Evolutionary conservation across 2,797 vertebrate species (phyloP), one percentile per base, ranked within the genome.

Genomic region (Sebastes steindachneri): DNA sequence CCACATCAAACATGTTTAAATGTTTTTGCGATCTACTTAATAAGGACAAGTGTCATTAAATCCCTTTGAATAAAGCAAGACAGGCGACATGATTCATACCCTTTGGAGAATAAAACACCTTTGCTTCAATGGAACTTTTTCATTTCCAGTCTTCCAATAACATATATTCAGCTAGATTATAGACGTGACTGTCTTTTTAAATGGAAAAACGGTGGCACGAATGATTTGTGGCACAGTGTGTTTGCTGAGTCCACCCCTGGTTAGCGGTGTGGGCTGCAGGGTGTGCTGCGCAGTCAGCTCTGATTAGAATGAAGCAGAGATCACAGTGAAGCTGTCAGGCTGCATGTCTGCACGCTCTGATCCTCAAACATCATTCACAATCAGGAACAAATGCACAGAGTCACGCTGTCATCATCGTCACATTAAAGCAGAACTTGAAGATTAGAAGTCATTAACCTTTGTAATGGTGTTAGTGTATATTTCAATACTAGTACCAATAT

Each of bases 201-300:
- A 53, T 51, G 57, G 11, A 11, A 37, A 21, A 9, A 14, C 10
- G n/a, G 58, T 12, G 7, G 7, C 14, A 2, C 2, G 6, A 41
- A 33, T 28, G 57, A 12, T 35, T 5, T 66, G 53, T 53, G 37
- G 65, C 3, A 1, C 37, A 8, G 31, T n/a, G 23, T 62, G 54
- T 77, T 66, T 63, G 45, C 48, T 4, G 73, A 9, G 63, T 71
- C 41, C 65, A 62, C 26, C 41, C 60, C 67, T 58, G 73, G 67
- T 70, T 35, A 5, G 31, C 64, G 9, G 54, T 31, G 58, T 7
- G 59, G 28, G 51, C 33, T 45, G 65, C 41, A 28, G 45, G 5
- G 63, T 29, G 10, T 9, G 26, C 26, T 9, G 60, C 15, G 23
- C 62, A 45, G 59, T 75, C 75, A 45, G 54, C 45, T 59, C 14